A percentile compares a stretch with the other conserved stretches of the same genome.
phyloP scores from a whole-genome alignment of 2,888 invertebrate genomes.

The Odontothrips loti region DNA sequence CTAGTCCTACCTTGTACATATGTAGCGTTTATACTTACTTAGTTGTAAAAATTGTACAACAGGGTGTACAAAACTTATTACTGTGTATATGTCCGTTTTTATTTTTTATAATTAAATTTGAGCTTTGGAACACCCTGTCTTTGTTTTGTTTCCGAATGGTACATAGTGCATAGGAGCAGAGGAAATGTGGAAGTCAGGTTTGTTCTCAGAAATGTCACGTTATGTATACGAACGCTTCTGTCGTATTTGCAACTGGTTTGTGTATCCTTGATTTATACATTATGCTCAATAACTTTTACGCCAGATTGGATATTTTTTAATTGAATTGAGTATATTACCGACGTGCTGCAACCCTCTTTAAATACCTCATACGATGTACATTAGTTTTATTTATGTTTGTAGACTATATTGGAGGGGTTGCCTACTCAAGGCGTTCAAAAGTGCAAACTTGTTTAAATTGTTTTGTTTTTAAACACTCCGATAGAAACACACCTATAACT shows the following conservation, averaged over 20 bases:
- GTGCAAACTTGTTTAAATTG: slow-evolving; percentile 25
- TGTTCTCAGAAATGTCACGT: slow-evolving; percentile 17
- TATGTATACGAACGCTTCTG: slow-evolving; percentile 24
- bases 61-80: slow-evolving; percentile 23
- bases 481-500: slow-evolving; percentile 25
- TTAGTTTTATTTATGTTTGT: slow-evolving; percentile 18
- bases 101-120: slow-evolving; percentile 22
- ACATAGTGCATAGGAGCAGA: slow-evolving; percentile 26
- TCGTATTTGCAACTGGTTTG: slow-evolving; percentile 22
- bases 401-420: not conserved
- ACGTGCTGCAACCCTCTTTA: slow-evolving; percentile 11
- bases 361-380: slow-evolving; percentile 23
- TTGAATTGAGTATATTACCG: slow-evolving; percentile 1
- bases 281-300: slow-evolving; percentile 25
- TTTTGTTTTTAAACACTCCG: slow-evolving; percentile 17
- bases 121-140: slow-evolving; percentile 8
- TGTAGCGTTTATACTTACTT: slow-evolving; percentile 24
- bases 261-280: slow-evolving; percentile 1
- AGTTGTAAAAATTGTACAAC: slow-evolving; percentile 15
- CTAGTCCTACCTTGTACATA: slow-evolving; percentile 17
- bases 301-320: slow-evolving; percentile 20
- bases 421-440: slow-evolving; percentile 9
- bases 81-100: slow-evolving; percentile 26
- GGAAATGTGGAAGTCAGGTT: slow-evolving; percentile 21
- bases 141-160: slow-evolving; percentile 26